Evolutionary conservation across 2,797 vertebrate genomes (phyloP).

Genomic region (Liasis olivaceus): DNA sequence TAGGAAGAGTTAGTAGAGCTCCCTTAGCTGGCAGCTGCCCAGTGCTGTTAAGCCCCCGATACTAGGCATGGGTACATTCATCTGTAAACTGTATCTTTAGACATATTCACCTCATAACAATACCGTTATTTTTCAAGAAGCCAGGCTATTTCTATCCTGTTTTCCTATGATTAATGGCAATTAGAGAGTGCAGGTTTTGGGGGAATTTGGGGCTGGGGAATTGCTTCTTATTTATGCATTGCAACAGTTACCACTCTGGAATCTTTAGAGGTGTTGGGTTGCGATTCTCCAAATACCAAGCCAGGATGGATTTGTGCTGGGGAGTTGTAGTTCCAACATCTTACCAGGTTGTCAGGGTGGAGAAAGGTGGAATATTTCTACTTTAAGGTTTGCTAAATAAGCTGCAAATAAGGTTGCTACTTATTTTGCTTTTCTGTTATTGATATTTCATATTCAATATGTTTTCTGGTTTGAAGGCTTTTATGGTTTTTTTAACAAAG

Average conservation of each 20-base stretch:
- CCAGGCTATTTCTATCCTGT: neutral
- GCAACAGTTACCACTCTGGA: neutral
- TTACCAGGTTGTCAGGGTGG: neutral
- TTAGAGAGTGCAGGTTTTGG: neutral
- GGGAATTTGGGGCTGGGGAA: neutral
- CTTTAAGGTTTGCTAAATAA: neutral
- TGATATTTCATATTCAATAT: neutral
- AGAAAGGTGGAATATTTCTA: neutral
- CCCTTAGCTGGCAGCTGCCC: neutral
- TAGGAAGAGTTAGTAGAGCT: neutral
- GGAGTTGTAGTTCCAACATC: neutral
- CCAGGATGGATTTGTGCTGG: too few relatives aligned
- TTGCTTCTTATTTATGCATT: neutral
- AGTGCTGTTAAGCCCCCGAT: neutral
- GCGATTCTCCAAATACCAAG: too few relatives aligned
- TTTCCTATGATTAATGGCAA: neutral
- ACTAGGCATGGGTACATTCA: neutral
- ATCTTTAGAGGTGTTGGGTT: too few relatives aligned
- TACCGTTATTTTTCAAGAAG: neutral
- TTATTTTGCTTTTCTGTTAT: neutral
- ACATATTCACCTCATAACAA: neutral
- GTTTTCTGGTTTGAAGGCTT: neutral
- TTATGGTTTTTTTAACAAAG: neutral
- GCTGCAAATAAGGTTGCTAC: neutral
- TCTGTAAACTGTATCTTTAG: neutral